phyloP scores from a whole-genome alignment of 2,888 invertebrate species.

The Sminthurinus aureus region DNA sequence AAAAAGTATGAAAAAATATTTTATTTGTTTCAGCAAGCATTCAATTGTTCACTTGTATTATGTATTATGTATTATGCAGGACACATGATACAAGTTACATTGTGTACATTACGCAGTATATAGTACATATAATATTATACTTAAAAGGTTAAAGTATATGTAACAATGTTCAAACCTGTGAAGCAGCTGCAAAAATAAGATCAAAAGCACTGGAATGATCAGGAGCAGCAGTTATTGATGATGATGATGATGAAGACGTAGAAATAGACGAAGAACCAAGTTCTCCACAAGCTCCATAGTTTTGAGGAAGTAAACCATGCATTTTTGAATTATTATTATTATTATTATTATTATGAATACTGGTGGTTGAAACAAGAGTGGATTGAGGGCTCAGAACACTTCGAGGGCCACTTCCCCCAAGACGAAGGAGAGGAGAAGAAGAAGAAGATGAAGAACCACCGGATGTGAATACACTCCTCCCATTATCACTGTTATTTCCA shows the following conservation, averaged over 20 bases:
- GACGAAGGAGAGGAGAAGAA: slow-evolving; percentile 23
- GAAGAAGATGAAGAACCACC: slow-evolving; percentile 3
- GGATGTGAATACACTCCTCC: slow-evolving; percentile 36
- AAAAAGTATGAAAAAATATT: too few relatives aligned
- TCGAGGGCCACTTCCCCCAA: slow-evolving; percentile 7
- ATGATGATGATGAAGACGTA: slow-evolving; percentile 8
- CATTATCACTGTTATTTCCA: slow-evolving; percentile 28
- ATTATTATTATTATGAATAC: background rate
- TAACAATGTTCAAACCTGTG: slow-evolving; percentile 50
- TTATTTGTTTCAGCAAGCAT: too few relatives aligned
- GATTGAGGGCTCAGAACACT: background rate
- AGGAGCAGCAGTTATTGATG: slow-evolving; percentile 33
- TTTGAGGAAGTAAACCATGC: slow-evolving; percentile 47
- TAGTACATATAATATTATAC: background rate
- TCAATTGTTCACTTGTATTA: background rate
- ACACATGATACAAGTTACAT: background rate
- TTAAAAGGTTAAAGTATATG: background rate
- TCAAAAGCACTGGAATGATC: slow-evolving; percentile 52
- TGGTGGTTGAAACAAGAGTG: background rate
- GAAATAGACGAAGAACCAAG: slow-evolving; percentile 20
- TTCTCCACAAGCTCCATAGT: too few relatives aligned
- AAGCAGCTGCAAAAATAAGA: slow-evolving; percentile 58
- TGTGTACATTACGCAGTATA: background rate
- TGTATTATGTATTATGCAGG: background rate
- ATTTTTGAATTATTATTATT: slow-evolving; percentile 34